phyloP scores from a whole-genome alignment of 2,888 invertebrate species.

The Andrena camellia region DNA sequence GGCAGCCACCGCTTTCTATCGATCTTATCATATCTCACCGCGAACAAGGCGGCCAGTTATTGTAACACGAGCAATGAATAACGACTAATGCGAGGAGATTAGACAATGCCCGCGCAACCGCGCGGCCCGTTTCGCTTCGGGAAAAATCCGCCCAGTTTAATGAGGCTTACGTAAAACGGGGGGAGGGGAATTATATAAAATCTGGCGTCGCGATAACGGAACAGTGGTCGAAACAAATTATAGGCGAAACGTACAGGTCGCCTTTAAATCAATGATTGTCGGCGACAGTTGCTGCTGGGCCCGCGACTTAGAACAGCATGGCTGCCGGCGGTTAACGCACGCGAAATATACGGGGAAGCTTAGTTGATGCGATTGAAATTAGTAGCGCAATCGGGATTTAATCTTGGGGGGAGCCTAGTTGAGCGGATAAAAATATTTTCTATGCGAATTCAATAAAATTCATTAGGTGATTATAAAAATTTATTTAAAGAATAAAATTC shows the following conservation, averaged over 20 bases:
- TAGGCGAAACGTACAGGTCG: slow-evolving; percentile 8
- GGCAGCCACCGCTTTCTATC: slow-evolving; percentile 59
- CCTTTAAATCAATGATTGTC: slow-evolving; percentile 30
- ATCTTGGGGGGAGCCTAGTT: too few relatives aligned
- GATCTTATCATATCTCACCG: slow-evolving; percentile 63
- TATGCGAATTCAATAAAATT: too few relatives aligned
- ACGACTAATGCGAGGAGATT: slow-evolving; percentile 56
- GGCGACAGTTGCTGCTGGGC: slow-evolving; percentile 17
- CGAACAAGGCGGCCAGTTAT: slow-evolving; percentile 56
- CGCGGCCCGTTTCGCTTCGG: slow-evolving; percentile 3
- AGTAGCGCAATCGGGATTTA: too few relatives aligned
- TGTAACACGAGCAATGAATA: slow-evolving; percentile 58
- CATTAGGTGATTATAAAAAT: too few relatives aligned
- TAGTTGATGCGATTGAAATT: slow-evolving; percentile 41
- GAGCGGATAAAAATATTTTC: too few relatives aligned
- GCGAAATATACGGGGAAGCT: slow-evolving; percentile 32
- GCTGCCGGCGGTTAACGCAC: background rate
- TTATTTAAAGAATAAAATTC: too few relatives aligned
- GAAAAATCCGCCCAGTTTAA: slow-evolving; percentile 24
- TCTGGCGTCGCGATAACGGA: slow-evolving; percentile 13
- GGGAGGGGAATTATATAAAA: slow-evolving; percentile 27
- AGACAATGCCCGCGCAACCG: slow-evolving; percentile 46
- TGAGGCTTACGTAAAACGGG: slow-evolving; percentile 19
- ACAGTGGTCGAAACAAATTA: slow-evolving; percentile 39
- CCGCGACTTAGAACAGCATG: background rate